Evolutionary conservation across 2,888 invertebrate genomes (phyloP), one percentile per base, ranked within the genome.

Genomic region (Periphyllus acericola): DNA sequence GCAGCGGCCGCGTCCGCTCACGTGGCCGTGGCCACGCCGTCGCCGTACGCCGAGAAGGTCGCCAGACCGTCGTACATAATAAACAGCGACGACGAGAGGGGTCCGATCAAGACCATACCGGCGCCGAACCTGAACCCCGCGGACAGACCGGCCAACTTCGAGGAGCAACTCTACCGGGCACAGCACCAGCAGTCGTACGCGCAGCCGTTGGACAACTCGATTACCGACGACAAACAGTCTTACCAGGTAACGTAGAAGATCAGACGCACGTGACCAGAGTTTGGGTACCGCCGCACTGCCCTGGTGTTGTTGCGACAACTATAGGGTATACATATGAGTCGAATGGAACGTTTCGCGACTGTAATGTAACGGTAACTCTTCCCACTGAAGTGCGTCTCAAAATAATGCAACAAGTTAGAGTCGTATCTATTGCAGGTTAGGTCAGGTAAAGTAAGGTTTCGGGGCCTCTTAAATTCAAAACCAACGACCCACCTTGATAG

Each of bases 21-120:
- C n/a, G 52, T 14, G 14, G 11, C 78, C 89, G 89, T 89, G 83
- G 78, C 89, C 85, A 90, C 88, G 89, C 89, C 89, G 75, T 79
- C 89, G 80, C 90, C 89, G 46, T 90, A 46, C 89, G 82, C 89
- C 89, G 89, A 90, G 89, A 89, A 90, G 90, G 32, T 46, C 1
- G 32, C 34, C 36, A 14, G 60, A 1, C 9, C 19, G 5, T 5
- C 79, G 32, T 87, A 81, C 74, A 87, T 87, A 81, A 87, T 87
- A 60, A 87, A 89, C 79, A 83, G 83, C 60, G 89, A 90, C 72
- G 90, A 90, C 89, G 92, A 92, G 89, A 93, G 94, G 91, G 96
- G 95, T 90, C 96, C 96, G 3, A 96, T 96, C 91, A 96, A 96
- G 92, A 96, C 96, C 19, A 96, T 96, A 90, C 96, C 96, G 91